Evolutionary conservation across 2,797 vertebrate genomes (phyloP).

Genomic region (Lepilemur ruficaudatus): DNA sequence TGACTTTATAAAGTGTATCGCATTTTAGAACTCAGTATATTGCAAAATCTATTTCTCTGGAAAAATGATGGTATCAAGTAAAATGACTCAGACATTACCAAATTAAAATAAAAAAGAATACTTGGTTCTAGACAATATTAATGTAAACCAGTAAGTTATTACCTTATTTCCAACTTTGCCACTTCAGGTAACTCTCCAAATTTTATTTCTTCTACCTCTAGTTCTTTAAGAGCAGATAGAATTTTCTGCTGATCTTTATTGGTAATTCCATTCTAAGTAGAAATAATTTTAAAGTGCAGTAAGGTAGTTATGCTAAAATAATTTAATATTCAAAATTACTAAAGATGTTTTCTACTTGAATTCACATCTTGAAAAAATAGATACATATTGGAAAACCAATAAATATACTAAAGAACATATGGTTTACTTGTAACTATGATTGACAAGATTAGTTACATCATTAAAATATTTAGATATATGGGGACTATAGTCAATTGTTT

Average conservation of each 20-base stretch:
- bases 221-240: slow-evolving; percentile 86
- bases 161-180: slow-evolving; percentile 89
- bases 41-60: slow-evolving; percentile 21
- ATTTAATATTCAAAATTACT: slow-evolving; percentile 41
- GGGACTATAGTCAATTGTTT: slow-evolving; percentile 13
- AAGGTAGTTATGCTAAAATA: not conserved
- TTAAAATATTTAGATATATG: slow-evolving; percentile 2
- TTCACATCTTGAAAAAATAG: slow-evolving; percentile 23
- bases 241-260: slow-evolving; percentile 90
- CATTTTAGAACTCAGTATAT: not conserved
- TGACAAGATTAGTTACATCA: slow-evolving; percentile 1
- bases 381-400: not conserved
- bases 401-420: not conserved
- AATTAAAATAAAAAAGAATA: slow-evolving; percentile 39
- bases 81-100: slow-evolving; percentile 46
- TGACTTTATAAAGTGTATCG: slow-evolving; percentile 4
- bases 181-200: slow-evolving; percentile 85
- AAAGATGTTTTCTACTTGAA: slow-evolving; percentile 25
- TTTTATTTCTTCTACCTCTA: slow-evolving; percentile 89
- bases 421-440: not conserved
- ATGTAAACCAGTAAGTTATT: slow-evolving; percentile 64
- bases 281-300: slow-evolving; percentile 59
- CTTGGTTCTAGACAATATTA: slow-evolving; percentile 39
- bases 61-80: slow-evolving; percentile 23
- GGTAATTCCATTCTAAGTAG: slow-evolving; percentile 90